A percentile compares a stretch with the other conserved stretches of the same genome.
Conservation (phyloP, 1,140 invertebrate genomes). For the Aphelinus atriplicis region DNA sequence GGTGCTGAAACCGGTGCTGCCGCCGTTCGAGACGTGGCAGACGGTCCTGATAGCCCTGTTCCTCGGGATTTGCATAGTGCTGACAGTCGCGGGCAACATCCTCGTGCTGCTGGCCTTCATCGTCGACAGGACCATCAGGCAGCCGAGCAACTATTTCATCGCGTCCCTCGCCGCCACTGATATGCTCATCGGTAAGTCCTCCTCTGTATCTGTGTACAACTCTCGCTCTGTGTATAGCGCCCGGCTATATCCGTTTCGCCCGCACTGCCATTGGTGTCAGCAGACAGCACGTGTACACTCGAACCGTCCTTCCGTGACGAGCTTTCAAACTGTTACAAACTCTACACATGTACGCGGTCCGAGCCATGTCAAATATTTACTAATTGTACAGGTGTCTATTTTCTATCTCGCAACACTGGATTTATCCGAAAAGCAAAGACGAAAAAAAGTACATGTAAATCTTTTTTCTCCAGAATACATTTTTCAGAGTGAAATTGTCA, state of each 20-base stretch:
- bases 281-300: not conserved
- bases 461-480: too few species aligned
- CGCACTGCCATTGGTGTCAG: too few species aligned
- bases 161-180: constrained; percentile 98
- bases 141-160: constrained; percentile 99
- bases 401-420: too few species aligned
- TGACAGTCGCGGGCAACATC: constrained; percentile 96
- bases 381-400: too few species aligned
- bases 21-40: constrained; percentile 91
- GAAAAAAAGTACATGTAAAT: too few species aligned
- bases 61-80: constrained; percentile 86
- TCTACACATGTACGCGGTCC: not conserved
- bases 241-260: not conserved
- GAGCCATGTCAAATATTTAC: too few species aligned
- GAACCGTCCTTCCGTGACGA: not conserved
- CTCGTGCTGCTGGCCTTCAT: constrained; percentile 96
- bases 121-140: constrained; percentile 95
- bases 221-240: not conserved
- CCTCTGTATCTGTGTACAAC: not conserved
- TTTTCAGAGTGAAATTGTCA: too few species aligned
- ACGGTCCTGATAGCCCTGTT: constrained; percentile 92
- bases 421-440: too few species aligned
- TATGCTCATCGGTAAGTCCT: constrained; percentile 89
- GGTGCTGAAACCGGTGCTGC: constrained; percentile 71
- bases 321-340: not conserved